These are phyloP conservation scores for Otolemur crassicaudatus DNA, from an alignment of 2,797 vertebrate species.

Conservation along the genomic window DNA sequence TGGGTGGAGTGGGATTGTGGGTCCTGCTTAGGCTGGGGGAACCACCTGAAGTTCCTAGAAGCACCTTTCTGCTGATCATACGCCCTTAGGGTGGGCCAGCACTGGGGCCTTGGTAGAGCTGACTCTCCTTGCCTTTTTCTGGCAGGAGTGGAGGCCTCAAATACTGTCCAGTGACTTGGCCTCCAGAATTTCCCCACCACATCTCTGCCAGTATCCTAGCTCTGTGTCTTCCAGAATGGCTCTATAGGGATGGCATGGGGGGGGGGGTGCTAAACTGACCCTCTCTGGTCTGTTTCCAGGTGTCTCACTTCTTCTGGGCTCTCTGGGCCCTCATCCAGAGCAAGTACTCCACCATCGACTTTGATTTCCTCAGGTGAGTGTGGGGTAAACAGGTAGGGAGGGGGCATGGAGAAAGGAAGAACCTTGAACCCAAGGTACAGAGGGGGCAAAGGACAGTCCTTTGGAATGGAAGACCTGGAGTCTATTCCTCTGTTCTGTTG, in stretches of 20 bases:
- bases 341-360: slow-evolving; percentile 97
- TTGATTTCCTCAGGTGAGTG: slow-evolving; percentile 97
- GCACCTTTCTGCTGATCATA: background rate
- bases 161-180: background rate
- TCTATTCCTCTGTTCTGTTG: background rate
- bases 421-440: background rate
- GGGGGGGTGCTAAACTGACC: background rate
- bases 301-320: slow-evolving; percentile 98
- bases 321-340: slow-evolving; percentile 98
- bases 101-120: background rate
- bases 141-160: background rate
- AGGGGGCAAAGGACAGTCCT: background rate
- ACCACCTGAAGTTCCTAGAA: background rate
- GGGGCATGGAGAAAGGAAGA: background rate
- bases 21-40: background rate
- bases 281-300: slow-evolving; percentile 86
- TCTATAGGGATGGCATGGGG: fast-evolving
- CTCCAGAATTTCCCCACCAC: background rate
- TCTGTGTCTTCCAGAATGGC: background rate
- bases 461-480: background rate
- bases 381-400: fast-evolving
- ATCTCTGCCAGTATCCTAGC: background rate
- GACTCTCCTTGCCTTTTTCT: background rate
- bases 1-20: background rate
- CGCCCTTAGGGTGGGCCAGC: fast-evolving